phyloP scores from a whole-genome alignment of 2,113 vertebrate species.

The Notothenia coriiceps region DNA sequence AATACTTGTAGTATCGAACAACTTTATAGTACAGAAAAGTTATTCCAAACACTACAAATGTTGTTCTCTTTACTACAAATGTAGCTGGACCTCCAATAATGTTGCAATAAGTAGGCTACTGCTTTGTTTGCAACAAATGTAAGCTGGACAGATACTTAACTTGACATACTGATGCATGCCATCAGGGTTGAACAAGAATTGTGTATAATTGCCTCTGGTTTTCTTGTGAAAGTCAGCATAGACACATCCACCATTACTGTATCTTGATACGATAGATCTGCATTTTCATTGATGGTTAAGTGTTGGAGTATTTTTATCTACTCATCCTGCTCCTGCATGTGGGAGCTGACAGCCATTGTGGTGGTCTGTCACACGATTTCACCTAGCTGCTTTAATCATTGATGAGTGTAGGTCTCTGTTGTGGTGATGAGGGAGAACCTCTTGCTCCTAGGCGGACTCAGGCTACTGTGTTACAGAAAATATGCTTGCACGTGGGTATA shows the following conservation, averaged over 20 bases:
- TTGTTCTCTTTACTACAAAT: no score
- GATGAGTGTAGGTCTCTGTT: constrained; percentile 38
- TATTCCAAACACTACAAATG: no score
- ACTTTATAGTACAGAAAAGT: no score
- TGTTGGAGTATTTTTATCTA: constrained; percentile 54
- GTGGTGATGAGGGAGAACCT: constrained; percentile 22
- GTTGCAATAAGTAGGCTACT: no score
- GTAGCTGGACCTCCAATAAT: no score
- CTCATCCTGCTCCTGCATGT: constrained; percentile 35
- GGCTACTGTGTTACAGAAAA: constrained; percentile 47
- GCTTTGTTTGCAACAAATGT: neutral
- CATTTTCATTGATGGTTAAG: constrained; percentile 43
- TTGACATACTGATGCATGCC: neutral
- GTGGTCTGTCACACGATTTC: constrained; percentile 54
- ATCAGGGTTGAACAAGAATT: neutral
- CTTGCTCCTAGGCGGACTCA: constrained; percentile 36
- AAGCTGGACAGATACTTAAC: neutral
- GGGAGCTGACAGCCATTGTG: constrained; percentile 50
- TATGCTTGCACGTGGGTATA: constrained; percentile 34
- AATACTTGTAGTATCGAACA: no score
- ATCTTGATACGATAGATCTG: constrained; percentile 37
- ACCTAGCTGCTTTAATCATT: constrained; percentile 59
- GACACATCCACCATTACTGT: constrained; percentile 21
- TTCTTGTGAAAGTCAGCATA: neutral
- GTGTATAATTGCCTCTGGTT: neutral